A percentile compares a stretch with the other conserved stretches of the same genome.
Conservation (phyloP, 2,113 vertebrate genomes). For the Solenodon paradoxus region DNA sequence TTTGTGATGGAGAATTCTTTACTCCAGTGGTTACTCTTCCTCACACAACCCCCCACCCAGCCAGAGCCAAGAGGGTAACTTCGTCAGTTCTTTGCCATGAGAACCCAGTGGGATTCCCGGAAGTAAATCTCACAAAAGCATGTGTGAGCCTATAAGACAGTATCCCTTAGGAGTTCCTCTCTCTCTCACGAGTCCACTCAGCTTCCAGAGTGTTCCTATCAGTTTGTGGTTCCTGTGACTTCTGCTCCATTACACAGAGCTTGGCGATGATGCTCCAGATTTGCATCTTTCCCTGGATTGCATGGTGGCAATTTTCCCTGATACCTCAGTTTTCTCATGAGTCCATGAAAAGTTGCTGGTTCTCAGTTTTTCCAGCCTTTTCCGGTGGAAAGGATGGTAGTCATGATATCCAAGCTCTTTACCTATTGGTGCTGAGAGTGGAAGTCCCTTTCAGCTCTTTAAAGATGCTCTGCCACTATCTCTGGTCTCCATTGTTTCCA, state of each 20-base stretch:
- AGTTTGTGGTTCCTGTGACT: not conserved
- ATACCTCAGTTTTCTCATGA: not conserved
- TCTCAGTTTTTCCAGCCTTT: not conserved
- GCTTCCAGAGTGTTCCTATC: not conserved
- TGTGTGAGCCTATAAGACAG: not conserved
- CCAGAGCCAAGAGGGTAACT: not conserved
- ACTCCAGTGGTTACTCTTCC: not conserved
- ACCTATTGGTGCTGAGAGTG: not conserved
- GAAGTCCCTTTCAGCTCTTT: not conserved
- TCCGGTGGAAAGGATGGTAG: not conserved
- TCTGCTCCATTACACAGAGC: not conserved
- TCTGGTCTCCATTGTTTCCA: not conserved
- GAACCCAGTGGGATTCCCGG: not conserved
- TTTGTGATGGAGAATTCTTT: not conserved
- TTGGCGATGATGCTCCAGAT: not conserved
- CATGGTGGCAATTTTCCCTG: not conserved
- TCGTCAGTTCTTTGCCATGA: not conserved
- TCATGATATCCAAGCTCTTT: not conserved
- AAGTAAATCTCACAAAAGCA: not conserved
- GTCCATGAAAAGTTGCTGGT: not conserved
- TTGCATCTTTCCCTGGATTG: not conserved
- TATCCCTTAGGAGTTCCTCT: not conserved
- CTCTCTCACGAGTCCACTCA: no score
- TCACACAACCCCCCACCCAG: accelerated
- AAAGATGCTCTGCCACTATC: not conserved